phyloP scores from a whole-genome alignment of 2,113 vertebrate genomes.

The Channa maculata region DNA sequence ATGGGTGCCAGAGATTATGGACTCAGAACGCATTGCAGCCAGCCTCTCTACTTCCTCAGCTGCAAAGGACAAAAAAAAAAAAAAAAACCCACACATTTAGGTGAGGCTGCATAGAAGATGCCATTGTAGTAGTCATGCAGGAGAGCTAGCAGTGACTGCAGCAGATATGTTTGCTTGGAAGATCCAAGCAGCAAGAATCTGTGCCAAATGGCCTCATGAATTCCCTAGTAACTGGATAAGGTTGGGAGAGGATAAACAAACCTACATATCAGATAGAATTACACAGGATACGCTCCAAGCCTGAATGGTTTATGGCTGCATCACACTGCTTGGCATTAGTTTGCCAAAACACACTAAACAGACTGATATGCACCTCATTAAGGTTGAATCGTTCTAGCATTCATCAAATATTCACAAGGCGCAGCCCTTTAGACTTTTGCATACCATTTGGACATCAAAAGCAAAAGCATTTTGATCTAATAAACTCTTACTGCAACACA shows the following conservation, averaged over 20 bases:
- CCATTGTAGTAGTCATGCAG: constrained; percentile 8
- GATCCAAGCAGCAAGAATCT: constrained; percentile 25
- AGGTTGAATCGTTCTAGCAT: constrained; percentile 29
- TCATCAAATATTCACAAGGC: constrained; percentile 64
- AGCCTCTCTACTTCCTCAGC: constrained; percentile 97
- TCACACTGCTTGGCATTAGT: constrained; percentile 28
- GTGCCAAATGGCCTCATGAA: constrained; percentile 52
- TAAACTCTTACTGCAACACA: constrained; percentile 5
- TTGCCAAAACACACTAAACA: constrained; percentile 59
- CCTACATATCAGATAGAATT: constrained; percentile 53
- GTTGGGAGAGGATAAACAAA: constrained; percentile 54
- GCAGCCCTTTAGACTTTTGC: constrained; percentile 22
- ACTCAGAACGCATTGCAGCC: constrained; percentile 96
- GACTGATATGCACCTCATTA: constrained; percentile 65
- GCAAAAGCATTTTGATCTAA: constrained; percentile 29
- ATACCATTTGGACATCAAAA: constrained; percentile 40
- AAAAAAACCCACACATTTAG: constrained; percentile 12
- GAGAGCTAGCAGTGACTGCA: constrained; percentile 17
- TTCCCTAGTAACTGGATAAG: constrained; percentile 40
- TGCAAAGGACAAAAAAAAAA: constrained; percentile 58
- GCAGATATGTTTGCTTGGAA: constrained; percentile 30
- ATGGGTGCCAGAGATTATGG: constrained; percentile 92
- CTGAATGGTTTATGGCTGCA: constrained; percentile 53
- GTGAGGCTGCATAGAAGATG: constrained; percentile 40
- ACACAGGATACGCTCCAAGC: constrained; percentile 37